A percentile compares a stretch with the other conserved stretches of the same genome.
Evolutionary conservation across 2,888 invertebrate genomes (phyloP).

Genomic region (Oligia fasciuncula): DNA sequence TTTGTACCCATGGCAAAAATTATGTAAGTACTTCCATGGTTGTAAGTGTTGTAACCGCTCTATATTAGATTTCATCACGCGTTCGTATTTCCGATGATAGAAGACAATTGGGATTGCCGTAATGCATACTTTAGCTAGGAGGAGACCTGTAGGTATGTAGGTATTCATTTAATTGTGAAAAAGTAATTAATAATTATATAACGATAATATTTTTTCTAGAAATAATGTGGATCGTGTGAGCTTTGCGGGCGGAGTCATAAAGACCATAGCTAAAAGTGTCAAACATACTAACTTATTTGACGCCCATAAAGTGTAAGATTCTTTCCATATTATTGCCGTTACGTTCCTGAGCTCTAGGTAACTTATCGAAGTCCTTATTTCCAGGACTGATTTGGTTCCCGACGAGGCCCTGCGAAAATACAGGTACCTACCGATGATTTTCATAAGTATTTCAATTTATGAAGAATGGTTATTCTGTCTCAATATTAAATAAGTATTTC

Average conservation of each 20-base stretch:
- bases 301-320: slow-evolving; percentile 69
- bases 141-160: neutral
- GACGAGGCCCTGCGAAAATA: slow-evolving; percentile 76
- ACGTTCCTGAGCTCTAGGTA: neutral
- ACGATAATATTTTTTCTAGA: slow-evolving; percentile 65
- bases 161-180: neutral
- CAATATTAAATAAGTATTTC: neutral
- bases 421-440: slow-evolving; percentile 64
- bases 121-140: neutral
- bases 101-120: neutral
- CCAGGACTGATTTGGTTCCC: slow-evolving; percentile 69
- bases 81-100: neutral
- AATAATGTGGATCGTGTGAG: slow-evolving; percentile 77
- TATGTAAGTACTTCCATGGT: neutral
- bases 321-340: neutral
- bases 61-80: neutral
- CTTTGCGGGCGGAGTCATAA: slow-evolving; percentile 80
- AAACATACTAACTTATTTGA: slow-evolving; percentile 71
- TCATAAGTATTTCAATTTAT: neutral
- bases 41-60: too few relatives aligned
- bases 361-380: slow-evolving; percentile 9
- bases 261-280: slow-evolving; percentile 70
- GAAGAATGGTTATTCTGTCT: neutral
- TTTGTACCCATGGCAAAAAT: neutral
- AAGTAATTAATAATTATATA: neutral